Evolutionary conservation across 2,797 vertebrate species (phyloP), one percentile per base, ranked within the genome.

Genomic region (Okamejei kenojei): DNA sequence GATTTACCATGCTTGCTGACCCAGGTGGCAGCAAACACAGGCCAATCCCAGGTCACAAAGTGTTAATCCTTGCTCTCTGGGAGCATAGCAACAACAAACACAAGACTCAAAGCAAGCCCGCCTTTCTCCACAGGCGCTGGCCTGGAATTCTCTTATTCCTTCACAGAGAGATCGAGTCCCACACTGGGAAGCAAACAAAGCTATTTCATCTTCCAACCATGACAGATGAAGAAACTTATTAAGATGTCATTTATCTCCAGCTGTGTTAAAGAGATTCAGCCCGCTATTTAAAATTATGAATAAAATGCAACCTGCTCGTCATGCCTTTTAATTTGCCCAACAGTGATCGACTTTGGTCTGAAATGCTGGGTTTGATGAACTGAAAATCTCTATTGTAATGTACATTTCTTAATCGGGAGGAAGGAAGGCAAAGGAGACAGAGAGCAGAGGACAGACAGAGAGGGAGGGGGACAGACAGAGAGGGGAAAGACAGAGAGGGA

Each of bases 181-280:
- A 88, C 32, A 88, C 84, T 88, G 84, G 84, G 84, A 88, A 68
- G 84, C 84, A 88, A n/a, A 88, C 84, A 88, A 88, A 88, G 84
- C 84, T 88, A 35, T 32, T 63, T 88, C 84, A 65, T 88, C 63
- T 88, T 88, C 61, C 61, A 21, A 65, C 15, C n/a, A 63, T 88
- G 84, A 88, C 61, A 68, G 61, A 68, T 88, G 61, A 88, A 88
- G 84, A 88, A 88, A 63, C 65, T 88, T 88, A 88, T 88, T 88
- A 88, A 88, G 84, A 88, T 88, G 84, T 88, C 61, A 88, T 88
- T 88, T 88, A 88, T 88, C 84, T 88, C 84, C 84, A 88, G 84
- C 84, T 88, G 84, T 88, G 84, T 88, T 88, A 88, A 88, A 88
- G 61, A 88, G 84, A 68, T 88, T 61, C 61, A 21, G 61, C 63